A percentile compares a stretch with the other conserved stretches of the same genome.
Conservation (phyloP, 2,113 vertebrate species). For the Equus quagga region DNA sequence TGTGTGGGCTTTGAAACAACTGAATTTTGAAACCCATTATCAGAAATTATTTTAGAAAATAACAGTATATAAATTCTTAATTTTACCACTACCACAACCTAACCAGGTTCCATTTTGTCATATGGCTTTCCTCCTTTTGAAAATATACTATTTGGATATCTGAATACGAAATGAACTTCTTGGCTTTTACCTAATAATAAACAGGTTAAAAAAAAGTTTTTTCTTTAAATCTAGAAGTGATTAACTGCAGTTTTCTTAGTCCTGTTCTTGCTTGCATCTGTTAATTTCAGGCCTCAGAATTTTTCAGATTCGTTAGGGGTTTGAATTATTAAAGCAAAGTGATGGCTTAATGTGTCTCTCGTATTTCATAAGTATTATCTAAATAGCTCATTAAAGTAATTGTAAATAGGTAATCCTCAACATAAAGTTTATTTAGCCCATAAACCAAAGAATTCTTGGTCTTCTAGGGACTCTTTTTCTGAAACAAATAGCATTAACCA, state of each 20-base stretch:
- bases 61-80: constrained; percentile 26
- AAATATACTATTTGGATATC: not conserved
- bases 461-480: constrained; percentile 38
- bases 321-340: constrained; percentile 45
- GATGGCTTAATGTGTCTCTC: not conserved
- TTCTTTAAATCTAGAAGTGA: constrained; percentile 31
- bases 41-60: constrained; percentile 55
- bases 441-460: constrained; percentile 28
- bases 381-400: constrained; percentile 46
- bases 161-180: constrained; percentile 20
- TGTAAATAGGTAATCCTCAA: not conserved
- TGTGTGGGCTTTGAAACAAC: constrained; percentile 45
- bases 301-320: constrained; percentile 22
- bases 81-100: not conserved
- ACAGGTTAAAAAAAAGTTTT: not conserved
- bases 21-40: constrained; percentile 43
- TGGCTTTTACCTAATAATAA: constrained; percentile 46
- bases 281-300: not conserved
- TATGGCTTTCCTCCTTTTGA: constrained; percentile 10
- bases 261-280: not conserved
- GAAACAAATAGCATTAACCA: not conserved
- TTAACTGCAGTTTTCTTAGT: constrained; percentile 23
- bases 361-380: not conserved
- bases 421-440: constrained; percentile 27
- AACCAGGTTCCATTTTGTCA: not conserved